Conservation (phyloP, 2,113 vertebrate genomes). For the Myrmecobius fasciatus region DNA sequence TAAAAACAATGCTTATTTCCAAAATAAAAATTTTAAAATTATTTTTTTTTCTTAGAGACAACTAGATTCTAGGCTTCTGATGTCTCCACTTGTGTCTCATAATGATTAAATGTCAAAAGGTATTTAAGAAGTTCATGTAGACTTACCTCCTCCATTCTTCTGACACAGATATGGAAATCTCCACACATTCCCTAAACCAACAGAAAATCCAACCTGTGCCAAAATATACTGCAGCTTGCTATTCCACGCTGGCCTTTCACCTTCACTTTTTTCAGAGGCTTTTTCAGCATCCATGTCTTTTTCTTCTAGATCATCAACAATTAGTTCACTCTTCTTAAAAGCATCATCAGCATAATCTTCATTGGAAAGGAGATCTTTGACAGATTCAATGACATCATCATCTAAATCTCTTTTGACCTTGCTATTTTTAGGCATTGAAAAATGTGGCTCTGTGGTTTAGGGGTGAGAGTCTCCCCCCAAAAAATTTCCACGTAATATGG, state of each 20-base stretch:
- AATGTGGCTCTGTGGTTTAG: slow-evolving; percentile 11
- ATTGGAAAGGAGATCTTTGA: slow-evolving; percentile 97
- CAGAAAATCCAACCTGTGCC: slow-evolving; percentile 98
- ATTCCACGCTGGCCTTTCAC: slow-evolving; percentile 96
- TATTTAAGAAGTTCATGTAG: background rate
- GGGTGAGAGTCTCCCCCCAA: background rate
- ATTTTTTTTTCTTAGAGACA: background rate
- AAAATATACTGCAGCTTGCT: slow-evolving; percentile 98
- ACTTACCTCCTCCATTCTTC: slow-evolving; percentile 99
- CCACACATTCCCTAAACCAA: slow-evolving; percentile 98
- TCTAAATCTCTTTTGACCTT: slow-evolving; percentile 97
- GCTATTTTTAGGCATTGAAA: slow-evolving; percentile 97
- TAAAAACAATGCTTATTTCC: background rate
- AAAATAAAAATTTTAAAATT: background rate
- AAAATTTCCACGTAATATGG: slow-evolving; percentile 47
- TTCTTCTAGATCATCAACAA: slow-evolving; percentile 88
- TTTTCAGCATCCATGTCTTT: slow-evolving; percentile 90
- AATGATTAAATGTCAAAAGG: background rate
- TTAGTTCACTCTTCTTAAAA: slow-evolving; percentile 96
- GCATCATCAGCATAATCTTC: slow-evolving; percentile 94
- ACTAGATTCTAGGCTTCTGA: background rate
- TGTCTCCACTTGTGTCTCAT: background rate
- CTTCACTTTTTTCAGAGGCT: slow-evolving; percentile 82
- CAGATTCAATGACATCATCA: slow-evolving; percentile 96
- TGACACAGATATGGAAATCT: slow-evolving; percentile 98